Evolutionary conservation across 2,797 vertebrate genomes (phyloP).

Genomic region (Tolypeutes matacus): DNA sequence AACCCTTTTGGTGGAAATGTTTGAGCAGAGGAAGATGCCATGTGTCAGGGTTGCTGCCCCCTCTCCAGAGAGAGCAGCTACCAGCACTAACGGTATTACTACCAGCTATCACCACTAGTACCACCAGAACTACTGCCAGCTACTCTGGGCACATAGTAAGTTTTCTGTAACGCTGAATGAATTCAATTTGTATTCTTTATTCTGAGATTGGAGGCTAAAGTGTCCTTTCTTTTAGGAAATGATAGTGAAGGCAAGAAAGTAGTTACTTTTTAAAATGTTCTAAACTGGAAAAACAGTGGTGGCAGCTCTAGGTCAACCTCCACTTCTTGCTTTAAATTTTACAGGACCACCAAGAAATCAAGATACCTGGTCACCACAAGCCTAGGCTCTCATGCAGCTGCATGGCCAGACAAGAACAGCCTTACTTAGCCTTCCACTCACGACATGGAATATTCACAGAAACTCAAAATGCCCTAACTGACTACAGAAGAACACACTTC

Average conservation of each 20-base stretch:
- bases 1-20: not conserved
- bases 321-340: constrained; percentile 32
- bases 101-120: too few relatives aligned
- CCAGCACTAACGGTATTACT: too few relatives aligned
- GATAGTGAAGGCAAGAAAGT: not conserved
- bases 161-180: not conserved
- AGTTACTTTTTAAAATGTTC: not conserved
- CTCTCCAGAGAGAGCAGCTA: not conserved
- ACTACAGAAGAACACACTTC: not conserved
- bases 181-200: not conserved
- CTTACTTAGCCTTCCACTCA: not conserved
- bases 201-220: not conserved
- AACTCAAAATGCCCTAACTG: not conserved
- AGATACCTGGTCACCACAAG: not conserved
- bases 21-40: not conserved
- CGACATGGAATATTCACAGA: not conserved
- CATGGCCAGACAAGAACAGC: not conserved
- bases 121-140: too few relatives aligned
- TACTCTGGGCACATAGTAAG: not conserved
- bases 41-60: not conserved
- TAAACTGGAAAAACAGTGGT: not conserved
- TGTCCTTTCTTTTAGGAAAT: constrained; percentile 19
- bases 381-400: not conserved
- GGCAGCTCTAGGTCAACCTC: not conserved
- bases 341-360: not conserved